Conservation (phyloP, 2,113 vertebrate species). For the Xenus cinereus region DNA sequence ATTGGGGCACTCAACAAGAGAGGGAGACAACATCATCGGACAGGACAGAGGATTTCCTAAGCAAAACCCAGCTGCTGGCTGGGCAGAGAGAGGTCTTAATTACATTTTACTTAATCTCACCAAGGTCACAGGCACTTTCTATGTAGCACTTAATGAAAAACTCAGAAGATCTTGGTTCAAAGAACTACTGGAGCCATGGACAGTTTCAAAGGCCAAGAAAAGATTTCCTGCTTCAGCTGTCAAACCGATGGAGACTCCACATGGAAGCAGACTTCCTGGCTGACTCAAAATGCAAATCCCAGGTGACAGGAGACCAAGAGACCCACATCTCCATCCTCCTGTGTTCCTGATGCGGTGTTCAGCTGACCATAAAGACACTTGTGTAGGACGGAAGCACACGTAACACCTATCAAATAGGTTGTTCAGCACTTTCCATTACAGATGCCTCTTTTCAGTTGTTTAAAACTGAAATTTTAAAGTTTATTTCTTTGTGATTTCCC, state of each 20-base stretch:
- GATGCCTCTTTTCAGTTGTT: not conserved
- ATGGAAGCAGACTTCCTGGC: not conserved
- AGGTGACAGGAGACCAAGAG: not conserved
- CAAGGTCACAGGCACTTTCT: not conserved
- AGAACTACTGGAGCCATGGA: not conserved
- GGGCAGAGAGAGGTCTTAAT: not conserved
- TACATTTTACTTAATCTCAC: not conserved
- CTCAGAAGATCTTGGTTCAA: not conserved
- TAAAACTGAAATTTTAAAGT: not conserved
- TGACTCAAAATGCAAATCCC: not conserved
- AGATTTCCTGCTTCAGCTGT: not conserved
- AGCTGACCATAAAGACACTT: not conserved
- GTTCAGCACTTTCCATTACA: not conserved
- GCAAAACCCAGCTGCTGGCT: not conserved
- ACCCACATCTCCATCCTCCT: not conserved
- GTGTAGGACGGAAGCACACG: not conserved
- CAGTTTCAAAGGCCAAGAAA: not conserved
- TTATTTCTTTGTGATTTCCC: not conserved
- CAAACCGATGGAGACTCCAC: not conserved
- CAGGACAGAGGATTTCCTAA: not conserved
- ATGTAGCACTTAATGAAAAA: not conserved
- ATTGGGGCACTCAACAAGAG: accelerated
- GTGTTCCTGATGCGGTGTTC: not conserved
- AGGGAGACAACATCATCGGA: not conserved
- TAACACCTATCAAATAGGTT: not conserved